Conservation (phyloP, 2,888 invertebrate species). For the Megalurothrips usitatus region DNA sequence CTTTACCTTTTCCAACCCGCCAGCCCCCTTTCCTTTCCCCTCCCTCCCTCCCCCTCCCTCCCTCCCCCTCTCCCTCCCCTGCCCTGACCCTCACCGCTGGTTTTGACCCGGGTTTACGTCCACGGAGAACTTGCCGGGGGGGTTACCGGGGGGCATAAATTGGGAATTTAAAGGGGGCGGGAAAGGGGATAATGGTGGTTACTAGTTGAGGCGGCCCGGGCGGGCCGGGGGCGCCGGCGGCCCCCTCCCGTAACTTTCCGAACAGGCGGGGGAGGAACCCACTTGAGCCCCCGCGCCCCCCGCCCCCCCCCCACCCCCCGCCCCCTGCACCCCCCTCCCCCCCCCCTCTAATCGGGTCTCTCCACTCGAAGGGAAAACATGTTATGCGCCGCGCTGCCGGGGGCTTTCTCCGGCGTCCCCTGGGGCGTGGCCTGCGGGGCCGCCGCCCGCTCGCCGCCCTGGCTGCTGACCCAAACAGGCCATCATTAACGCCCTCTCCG, state of each 20-base stretch:
- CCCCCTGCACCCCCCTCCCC: no score
- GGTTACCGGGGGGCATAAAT: conserved; percentile 22
- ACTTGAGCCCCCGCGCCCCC: no score
- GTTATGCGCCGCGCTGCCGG: no score
- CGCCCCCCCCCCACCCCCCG: no score
- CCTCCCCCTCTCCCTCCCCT: neutral
- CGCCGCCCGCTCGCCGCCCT: neutral
- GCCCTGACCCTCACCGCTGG: neutral
- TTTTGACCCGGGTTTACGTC: neutral
- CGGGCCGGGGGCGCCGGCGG: neutral
- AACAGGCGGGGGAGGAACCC: no score
- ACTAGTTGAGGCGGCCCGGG: neutral
- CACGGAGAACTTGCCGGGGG: neutral
- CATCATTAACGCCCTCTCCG: neutral
- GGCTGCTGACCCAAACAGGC: neutral
- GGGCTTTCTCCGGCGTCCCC: no score
- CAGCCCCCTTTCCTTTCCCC: no score
- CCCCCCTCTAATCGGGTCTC: no score
- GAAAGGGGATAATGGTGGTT: conserved; percentile 20
- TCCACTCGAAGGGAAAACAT: no score
- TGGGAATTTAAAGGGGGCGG: conserved; percentile 23
- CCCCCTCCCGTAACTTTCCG: no score
- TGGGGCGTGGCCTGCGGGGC: no score
- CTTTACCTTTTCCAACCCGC: neutral
- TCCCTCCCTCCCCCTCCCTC: neutral